phyloP scores from a whole-genome alignment of 2,797 vertebrate species.

The Lutjanus campechanus region DNA sequence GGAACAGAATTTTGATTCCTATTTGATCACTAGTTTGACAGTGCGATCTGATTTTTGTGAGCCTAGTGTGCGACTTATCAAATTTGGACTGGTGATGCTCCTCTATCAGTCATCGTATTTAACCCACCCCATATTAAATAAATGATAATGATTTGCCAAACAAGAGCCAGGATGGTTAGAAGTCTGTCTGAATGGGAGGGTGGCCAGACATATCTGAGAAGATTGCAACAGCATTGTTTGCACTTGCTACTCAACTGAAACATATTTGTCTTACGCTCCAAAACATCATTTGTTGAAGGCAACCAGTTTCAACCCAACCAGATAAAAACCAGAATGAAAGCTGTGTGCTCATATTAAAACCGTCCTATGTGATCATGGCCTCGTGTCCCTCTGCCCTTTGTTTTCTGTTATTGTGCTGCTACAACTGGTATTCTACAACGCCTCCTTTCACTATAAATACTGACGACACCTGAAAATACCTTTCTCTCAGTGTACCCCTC shows the following conservation, averaged over 20 bases:
- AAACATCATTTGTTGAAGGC: no score
- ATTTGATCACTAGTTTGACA: no score
- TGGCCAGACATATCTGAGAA: not conserved
- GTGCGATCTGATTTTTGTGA: no score
- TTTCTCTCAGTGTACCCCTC: not conserved
- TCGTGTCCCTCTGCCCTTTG: slow-evolving; percentile 31
- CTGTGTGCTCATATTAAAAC: not conserved
- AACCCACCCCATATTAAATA: no score
- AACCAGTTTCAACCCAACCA: not conserved
- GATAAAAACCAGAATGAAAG: not conserved
- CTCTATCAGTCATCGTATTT: no score
- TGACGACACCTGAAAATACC: not conserved
- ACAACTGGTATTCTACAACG: not conserved
- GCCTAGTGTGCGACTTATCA: no score
- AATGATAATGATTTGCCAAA: no score
- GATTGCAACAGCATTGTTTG: not conserved
- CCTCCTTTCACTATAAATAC: not conserved
- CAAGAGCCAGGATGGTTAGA: no score
- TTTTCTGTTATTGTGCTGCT: slow-evolving; percentile 12
- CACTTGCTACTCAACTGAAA: not conserved
- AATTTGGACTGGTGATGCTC: no score
- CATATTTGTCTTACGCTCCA: not conserved
- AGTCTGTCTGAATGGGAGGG: no score
- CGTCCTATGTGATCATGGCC: slow-evolving; percentile 64
- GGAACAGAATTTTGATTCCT: no score